Evolutionary conservation across 2,113 vertebrate species (phyloP).

Genomic region (Alaudala cheleensis): DNA sequence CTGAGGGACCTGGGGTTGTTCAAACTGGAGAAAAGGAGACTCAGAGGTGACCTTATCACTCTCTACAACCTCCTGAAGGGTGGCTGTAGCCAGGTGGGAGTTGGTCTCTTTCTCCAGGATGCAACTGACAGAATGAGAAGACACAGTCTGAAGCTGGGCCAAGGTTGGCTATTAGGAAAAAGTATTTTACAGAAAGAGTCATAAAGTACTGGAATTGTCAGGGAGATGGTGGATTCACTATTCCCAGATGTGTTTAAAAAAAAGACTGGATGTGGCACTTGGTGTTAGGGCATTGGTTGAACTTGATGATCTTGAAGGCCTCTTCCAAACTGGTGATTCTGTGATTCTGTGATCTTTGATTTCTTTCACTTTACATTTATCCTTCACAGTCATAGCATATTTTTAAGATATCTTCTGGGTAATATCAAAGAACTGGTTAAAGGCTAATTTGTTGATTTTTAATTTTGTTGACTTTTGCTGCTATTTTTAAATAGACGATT

Average conservation of each 20-base stretch:
- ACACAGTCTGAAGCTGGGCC: rapidly evolving
- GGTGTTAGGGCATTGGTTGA: too few relatives aligned
- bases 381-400: background rate
- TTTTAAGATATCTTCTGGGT: background rate
- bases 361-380: background rate
- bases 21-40: background rate
- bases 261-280: background rate
- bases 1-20: background rate
- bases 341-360: background rate
- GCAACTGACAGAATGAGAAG: rapidly evolving
- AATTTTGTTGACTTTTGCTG: background rate
- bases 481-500: background rate
- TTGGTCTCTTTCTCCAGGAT: background rate
- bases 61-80: background rate
- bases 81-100: rapidly evolving
- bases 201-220: rapidly evolving
- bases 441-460: background rate
- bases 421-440: background rate
- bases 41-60: background rate
- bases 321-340: background rate
- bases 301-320: background rate
- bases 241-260: background rate
- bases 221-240: background rate
- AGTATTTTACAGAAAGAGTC: rapidly evolving
- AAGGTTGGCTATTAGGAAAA: too few relatives aligned